Evolutionary conservation across 2,113 vertebrate species (phyloP), one percentile per base, ranked within the genome.

Genomic region (Cavia aperea): DNA sequence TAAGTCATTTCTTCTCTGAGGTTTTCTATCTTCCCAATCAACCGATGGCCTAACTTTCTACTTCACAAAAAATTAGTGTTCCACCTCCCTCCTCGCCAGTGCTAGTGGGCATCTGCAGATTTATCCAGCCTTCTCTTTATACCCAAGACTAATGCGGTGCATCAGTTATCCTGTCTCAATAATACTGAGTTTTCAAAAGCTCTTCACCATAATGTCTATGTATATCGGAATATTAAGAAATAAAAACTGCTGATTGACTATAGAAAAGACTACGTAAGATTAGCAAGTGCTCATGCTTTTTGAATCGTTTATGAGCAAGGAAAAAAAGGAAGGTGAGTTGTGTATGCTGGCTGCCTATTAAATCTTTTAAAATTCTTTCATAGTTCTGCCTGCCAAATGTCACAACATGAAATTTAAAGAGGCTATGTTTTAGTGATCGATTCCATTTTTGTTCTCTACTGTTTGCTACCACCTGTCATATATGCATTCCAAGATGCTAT

Each of bases 321-420:
- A 91, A 94, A 95, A 79, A 94, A 95, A 86, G 46, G 77, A 95
- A 95, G 93, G 95, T 97, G 92, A 96, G 92, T 85, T 95, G 77
- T 39, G 90, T 92, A 78, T 92, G 72, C 62, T 87, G 81, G 70
- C 63, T 89, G 51, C 21, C 46, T 92, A 88, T 84, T 94, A 92
- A 96, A 90, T 94, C 81, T 93, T 94, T 95, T 95, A 92, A 95
- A 96, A 96, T 95, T 97, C 95, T 94, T 88, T 88, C 77, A 86
- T 54, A 82, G 92, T 95, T 95, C 94, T 94, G 68, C 88, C 93
- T 83, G 90, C 73, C 93, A 96, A 96, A 95, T 92, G 65, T 88
- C 89, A 95, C 91, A 91, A 95, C 60, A 79, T 93, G 91, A 94
- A 96, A 95, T 93, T 95, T 96, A 94, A 96, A 94, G 79, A 93